These are phyloP conservation scores for Brachionus asplanchnoidis DNA, from an alignment of 1,140 invertebrate species.

Conservation along the genomic window DNA sequence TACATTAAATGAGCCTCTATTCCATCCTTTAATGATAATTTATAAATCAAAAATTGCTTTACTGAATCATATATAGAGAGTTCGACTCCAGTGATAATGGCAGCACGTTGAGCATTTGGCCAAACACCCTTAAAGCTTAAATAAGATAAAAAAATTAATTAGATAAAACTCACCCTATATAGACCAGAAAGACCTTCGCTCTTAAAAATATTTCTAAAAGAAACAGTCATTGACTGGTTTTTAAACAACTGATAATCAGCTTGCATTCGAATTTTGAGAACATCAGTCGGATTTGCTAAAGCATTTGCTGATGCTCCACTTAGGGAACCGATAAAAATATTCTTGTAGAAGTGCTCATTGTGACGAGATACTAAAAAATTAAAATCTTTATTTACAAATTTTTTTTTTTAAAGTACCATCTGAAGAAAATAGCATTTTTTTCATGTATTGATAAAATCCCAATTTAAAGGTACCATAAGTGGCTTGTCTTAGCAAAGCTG, in stretches of 20 bases:
- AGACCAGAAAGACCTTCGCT: slow-evolving; percentile 52
- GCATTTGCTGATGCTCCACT: slow-evolving; percentile 52
- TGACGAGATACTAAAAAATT: not conserved
- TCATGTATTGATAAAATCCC: slow-evolving; percentile 86
- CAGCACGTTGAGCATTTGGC: slow-evolving; percentile 82
- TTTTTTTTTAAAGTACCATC: slow-evolving; percentile 33
- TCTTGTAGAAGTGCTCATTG: slow-evolving; percentile 70
- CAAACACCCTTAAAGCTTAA: slow-evolving; percentile 68
- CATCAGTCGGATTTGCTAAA: slow-evolving; percentile 56
- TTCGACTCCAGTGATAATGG: slow-evolving; percentile 84
- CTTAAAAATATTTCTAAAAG: slow-evolving; percentile 51
- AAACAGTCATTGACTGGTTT: slow-evolving; percentile 46
- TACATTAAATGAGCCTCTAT: slow-evolving; percentile 78
- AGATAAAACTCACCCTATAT: slow-evolving; percentile 50
- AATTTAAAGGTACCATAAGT: slow-evolving; percentile 95
- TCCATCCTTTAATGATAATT: slow-evolving; percentile 68
- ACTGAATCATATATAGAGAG: slow-evolving; percentile 85
- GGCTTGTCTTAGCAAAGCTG: slow-evolving; percentile 81
- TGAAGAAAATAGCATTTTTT: slow-evolving; percentile 63
- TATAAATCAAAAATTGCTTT: slow-evolving; percentile 70
- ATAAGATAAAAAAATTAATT: not conserved
- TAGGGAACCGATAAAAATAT: slow-evolving; percentile 72
- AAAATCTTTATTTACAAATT: not conserved
- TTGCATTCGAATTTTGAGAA: slow-evolving; percentile 63
- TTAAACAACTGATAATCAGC: slow-evolving; percentile 47